phyloP scores from a whole-genome alignment of 2,797 vertebrate genomes.

The Fistularia commersonii region DNA sequence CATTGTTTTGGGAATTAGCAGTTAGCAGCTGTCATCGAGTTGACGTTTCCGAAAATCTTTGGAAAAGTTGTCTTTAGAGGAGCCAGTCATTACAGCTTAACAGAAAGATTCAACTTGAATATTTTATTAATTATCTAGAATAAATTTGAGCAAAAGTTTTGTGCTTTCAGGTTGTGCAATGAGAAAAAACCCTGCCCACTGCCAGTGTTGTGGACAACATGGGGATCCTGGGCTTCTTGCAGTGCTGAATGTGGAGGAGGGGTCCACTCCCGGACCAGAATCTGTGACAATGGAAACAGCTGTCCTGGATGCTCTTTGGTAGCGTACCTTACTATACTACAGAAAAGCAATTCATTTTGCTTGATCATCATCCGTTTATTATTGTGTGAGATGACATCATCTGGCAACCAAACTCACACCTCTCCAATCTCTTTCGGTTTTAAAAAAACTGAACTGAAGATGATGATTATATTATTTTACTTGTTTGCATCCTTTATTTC shows the following conservation, averaged over 20 bases:
- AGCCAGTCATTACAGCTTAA: too few relatives aligned
- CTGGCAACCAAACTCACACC: not conserved
- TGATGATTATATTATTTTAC: too few relatives aligned
- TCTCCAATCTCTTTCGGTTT: not conserved
- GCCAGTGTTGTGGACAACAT: constrained; percentile 85
- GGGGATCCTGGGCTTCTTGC: constrained; percentile 91
- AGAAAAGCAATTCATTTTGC: not conserved
- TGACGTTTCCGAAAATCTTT: too few relatives aligned
- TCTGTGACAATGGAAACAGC: constrained; percentile 86
- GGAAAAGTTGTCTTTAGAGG: too few relatives aligned
- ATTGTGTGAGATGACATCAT: not conserved
- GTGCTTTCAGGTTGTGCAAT: constrained; percentile 80
- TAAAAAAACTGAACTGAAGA: too few relatives aligned
- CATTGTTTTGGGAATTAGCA: too few relatives aligned
- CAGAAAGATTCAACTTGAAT: too few relatives aligned
- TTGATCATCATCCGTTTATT: not conserved
- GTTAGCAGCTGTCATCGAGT: not conserved
- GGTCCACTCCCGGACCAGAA: constrained; percentile 86
- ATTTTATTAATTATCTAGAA: not conserved
- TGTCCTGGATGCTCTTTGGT: constrained; percentile 88
- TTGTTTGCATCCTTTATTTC: too few relatives aligned
- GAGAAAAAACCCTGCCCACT: constrained; percentile 87
- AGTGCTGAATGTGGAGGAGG: constrained; percentile 90
- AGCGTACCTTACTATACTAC: constrained; percentile 3
- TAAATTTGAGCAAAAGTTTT: not conserved